Percentiles rank a stretch among this genome's conserved stretches.
phyloP scores from a whole-genome alignment of 2,888 invertebrate genomes.

The Drosophila paramelanica region DNA sequence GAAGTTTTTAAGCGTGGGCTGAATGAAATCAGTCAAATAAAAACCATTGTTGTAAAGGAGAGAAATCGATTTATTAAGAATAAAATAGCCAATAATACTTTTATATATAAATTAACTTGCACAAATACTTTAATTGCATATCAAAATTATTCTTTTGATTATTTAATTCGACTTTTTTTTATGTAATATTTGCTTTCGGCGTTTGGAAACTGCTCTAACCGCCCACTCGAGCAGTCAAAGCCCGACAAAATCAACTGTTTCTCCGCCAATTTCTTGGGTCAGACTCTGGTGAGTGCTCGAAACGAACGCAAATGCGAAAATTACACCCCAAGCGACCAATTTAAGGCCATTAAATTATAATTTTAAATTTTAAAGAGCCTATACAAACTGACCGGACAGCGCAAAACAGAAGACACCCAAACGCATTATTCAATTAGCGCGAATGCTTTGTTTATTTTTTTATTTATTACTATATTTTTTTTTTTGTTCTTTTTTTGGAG shows the following conservation, averaged over 20 bases:
- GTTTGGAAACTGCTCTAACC: constrained; percentile 25
- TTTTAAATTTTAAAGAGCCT: constrained; percentile 68
- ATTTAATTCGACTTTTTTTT: too few species aligned
- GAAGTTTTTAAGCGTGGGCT: constrained; percentile 31
- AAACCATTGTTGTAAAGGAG: too few species aligned
- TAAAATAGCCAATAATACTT: too few species aligned
- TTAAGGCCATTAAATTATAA: constrained; percentile 81
- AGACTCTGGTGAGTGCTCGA: constrained; percentile 46
- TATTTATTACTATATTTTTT: neutral
- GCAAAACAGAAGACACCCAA: constrained; percentile 53
- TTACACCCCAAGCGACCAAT: constrained; percentile 81
- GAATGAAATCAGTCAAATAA: neutral
- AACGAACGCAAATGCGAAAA: constrained; percentile 79
- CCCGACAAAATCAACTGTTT: constrained; percentile 39
- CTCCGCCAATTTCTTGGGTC: constrained; percentile 50
- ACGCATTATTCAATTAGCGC: constrained; percentile 75
- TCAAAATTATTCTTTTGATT: too few species aligned
- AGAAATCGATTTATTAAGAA: too few species aligned
- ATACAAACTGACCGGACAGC: constrained; percentile 34
- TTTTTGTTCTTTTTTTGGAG: constrained; percentile 34
- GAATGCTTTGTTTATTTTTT: constrained; percentile 58
- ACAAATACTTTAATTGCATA: too few species aligned
- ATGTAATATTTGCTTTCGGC: neutral
- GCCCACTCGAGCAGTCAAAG: constrained; percentile 42
- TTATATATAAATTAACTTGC: too few species aligned